Conservation (phyloP, 2,888 invertebrate species). For the Eutolmus rufibarbis region DNA sequence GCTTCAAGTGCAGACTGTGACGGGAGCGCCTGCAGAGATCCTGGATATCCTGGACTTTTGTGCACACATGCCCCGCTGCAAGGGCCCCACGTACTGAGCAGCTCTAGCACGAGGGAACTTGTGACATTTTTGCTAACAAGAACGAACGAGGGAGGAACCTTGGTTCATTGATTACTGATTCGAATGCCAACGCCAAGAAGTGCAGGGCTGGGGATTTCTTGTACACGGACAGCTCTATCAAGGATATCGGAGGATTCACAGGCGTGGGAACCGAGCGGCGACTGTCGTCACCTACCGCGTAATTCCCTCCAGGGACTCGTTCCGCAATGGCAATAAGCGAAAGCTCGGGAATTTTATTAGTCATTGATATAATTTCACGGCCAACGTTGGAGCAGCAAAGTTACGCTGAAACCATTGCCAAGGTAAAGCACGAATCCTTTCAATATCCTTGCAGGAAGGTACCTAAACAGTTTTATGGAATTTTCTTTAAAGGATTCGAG, state of each 20-base stretch:
- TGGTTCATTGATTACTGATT: background rate
- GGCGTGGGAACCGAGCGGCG: background rate
- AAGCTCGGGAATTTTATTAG: background rate
- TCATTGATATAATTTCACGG: background rate
- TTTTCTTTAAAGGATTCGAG: background rate
- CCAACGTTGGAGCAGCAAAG: background rate
- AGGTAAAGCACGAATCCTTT: background rate
- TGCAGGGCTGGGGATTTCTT: background rate
- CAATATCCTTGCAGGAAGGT: background rate
- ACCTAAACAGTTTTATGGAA: background rate
- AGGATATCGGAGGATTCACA: background rate
- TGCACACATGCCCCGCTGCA: background rate
- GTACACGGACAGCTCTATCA: background rate
- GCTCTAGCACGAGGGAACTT: background rate
- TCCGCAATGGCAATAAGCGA: background rate
- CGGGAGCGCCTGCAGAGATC: background rate
- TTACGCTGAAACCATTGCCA: background rate
- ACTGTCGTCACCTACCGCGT: background rate
- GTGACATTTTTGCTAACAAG: background rate
- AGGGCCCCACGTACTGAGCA: background rate
- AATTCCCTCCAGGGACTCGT: background rate
- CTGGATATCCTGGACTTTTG: background rate
- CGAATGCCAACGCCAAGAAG: background rate
- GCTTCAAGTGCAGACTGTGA: background rate
- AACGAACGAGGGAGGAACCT: background rate